phyloP scores from a whole-genome alignment of 1,140 invertebrate species.

The Carposina sasakii region DNA sequence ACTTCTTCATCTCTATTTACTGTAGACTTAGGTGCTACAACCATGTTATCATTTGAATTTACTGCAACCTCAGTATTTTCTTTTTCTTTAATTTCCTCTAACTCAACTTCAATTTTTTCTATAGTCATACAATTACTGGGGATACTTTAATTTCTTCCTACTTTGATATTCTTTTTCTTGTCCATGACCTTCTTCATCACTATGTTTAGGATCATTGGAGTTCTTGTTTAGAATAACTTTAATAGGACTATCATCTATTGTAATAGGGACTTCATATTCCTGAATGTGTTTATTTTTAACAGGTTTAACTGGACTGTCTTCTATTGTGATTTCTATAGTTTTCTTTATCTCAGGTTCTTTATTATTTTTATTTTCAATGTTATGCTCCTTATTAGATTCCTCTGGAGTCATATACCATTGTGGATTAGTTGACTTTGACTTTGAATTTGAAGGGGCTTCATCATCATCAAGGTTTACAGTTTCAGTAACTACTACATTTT shows the following conservation, averaged over 20 bases:
- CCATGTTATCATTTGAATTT: too few species aligned
- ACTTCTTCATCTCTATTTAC: background rate
- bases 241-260: conserved; percentile 57
- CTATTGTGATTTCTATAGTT: conserved; percentile 59
- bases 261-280: conserved; percentile 42
- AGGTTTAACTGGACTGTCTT: conserved; percentile 60
- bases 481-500: conserved; percentile 2
- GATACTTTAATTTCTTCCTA: conserved; percentile 57
- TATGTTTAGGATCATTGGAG: conserved; percentile 10
- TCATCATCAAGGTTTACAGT: conserved; percentile 59
- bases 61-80: too few species aligned
- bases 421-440: conserved; percentile 32
- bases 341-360: conserved; percentile 40
- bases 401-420: conserved; percentile 60
- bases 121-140: conserved; percentile 16
- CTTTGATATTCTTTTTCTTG: conserved; percentile 32
- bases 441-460: conserved; percentile 24
- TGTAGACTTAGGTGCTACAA: too few species aligned
- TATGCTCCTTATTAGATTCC: conserved; percentile 24
- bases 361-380: conserved; percentile 49
- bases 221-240: conserved; percentile 26
- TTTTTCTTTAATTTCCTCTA: conserved; percentile 29
- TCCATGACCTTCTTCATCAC: conserved; percentile 27
- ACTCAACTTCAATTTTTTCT: conserved; percentile 42
- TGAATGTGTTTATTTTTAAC: conserved; percentile 18